These are phyloP conservation scores for Latrodectus geometricus DNA, from an alignment of 1,140 invertebrate genomes.

Conservation along the genomic window DNA sequence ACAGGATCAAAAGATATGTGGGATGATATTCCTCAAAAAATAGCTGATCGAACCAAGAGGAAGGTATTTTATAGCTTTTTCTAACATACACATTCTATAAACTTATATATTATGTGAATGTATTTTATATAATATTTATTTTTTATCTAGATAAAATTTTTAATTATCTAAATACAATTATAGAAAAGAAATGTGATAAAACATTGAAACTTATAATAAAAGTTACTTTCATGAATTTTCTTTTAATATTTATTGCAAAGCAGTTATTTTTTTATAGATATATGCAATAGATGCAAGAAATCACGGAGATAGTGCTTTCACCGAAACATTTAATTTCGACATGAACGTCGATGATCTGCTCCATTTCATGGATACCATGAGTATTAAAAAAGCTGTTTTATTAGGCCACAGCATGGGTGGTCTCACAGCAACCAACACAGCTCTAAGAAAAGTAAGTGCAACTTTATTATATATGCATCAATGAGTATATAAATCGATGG, in stretches of 20 bases:
- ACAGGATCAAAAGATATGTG: conserved; percentile 20
- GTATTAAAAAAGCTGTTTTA: conserved; percentile 16
- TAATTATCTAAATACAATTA: too few species aligned
- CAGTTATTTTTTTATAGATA: conserved; percentile 5
- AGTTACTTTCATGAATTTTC: too few species aligned
- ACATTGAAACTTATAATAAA: too few species aligned
- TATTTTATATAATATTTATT: too few species aligned
- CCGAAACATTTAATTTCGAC: conserved; percentile 43
- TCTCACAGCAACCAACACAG: conserved; percentile 22
- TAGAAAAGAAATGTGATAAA: too few species aligned
- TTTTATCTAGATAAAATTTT: too few species aligned
- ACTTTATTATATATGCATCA: too few species aligned
- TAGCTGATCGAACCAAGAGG: not conserved
- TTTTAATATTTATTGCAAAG: too few species aligned
- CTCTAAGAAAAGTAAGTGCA: conserved; percentile 27
- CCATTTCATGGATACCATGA: conserved; percentile 36
- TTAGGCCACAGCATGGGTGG: conserved; percentile 54
- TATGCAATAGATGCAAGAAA: conserved; percentile 49
- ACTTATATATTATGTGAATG: too few species aligned
- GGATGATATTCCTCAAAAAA: not conserved
- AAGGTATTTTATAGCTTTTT: not conserved
- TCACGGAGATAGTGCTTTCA: conserved; percentile 37
- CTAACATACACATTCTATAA: too few species aligned
- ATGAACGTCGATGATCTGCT: conserved; percentile 15
- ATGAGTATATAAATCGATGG: too few species aligned